phyloP scores from a whole-genome alignment of 2,113 vertebrate genomes.

The Austrofundulus limnaeus region DNA sequence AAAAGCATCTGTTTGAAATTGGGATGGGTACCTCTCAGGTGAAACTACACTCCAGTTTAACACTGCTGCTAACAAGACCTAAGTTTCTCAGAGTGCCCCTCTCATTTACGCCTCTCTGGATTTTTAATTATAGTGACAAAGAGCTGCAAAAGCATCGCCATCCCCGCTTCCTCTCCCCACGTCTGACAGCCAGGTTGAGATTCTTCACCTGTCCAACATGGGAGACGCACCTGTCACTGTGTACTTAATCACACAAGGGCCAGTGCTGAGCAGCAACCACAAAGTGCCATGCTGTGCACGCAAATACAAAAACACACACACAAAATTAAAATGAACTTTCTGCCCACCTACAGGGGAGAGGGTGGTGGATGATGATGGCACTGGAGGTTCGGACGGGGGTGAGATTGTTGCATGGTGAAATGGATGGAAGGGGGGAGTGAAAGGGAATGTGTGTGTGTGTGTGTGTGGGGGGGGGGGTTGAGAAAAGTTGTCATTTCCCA shows the following conservation, averaged over 20 bases:
- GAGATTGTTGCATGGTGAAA: conserved; percentile 56
- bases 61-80: conserved; percentile 61
- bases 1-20: conserved; percentile 12
- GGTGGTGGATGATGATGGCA: conserved; percentile 60
- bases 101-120: conserved; percentile 69
- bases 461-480: conserved; percentile 35
- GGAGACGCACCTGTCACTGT: conserved; percentile 82
- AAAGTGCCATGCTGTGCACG: conserved; percentile 44
- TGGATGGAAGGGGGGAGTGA: conserved; percentile 28
- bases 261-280: conserved; percentile 64
- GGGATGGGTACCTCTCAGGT: conserved; percentile 36
- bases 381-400: conserved; percentile 60
- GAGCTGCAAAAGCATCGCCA: conserved; percentile 62
- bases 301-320: conserved; percentile 28
- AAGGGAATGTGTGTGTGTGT: too few species aligned
- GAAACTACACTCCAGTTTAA: conserved; percentile 53
- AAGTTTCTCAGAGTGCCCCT: conserved; percentile 66
- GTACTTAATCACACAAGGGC: conserved; percentile 81
- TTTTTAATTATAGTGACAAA: conserved; percentile 77
- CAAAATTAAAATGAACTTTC: conserved; percentile 99
- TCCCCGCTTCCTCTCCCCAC: conserved; percentile 42
- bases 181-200: conserved; percentile 79
- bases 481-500: conserved; percentile 98
- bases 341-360: conserved; percentile 81
- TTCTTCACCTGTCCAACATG: conserved; percentile 82